Base-by-base conservation (phyloP, 2,888 invertebrate species). In the Flabesymbios commensalis region DNA sequence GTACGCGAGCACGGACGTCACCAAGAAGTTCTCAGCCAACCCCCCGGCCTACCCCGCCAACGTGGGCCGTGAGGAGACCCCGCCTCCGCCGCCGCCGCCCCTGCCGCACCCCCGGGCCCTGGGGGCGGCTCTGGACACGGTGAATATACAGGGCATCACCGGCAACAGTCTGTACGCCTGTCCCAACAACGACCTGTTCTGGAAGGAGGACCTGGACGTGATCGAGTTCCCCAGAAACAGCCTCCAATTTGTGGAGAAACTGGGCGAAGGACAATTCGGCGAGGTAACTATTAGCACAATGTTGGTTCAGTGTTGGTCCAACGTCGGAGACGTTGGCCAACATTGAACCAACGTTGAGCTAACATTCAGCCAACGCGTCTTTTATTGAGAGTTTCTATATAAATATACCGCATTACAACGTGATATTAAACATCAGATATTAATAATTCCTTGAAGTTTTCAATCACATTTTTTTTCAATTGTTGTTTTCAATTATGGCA, bases 211-310 rank as follows among this genome's bases (percentile, higher is more conserved):
- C 26, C 10, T 7, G 17, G n/a, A 14, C 43, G 59, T 92, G 64
- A 87, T 89, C 65, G 91, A 92, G 84, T 90, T 92, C 83, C 91
- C 92, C 59, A 85, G 91, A 68, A 91, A 92, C 79, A 87, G 90
- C 74, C 87, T 94, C 64, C 86, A 91, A 72, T 92, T 93, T 89
- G 87, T 93, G 73, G 91, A 92, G 61, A 92, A 92, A 79, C 86
- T 93, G 47, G 92, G 92, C 22, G 92, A 92, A 81, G 93, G 93
- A 65, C 49, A 49, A 14, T 49, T 49, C 31, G 49, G 49, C 7
- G 49, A 49, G 31, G 49, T 49, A 32, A 49, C 29, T 45, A 24
- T 10, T 14, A 36, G n/a, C 10, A n/a, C n/a, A 10, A n/a, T 36
- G n/a, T 14, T n/a, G 10, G 10, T 36, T 36, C 39, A 36, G 10